A percentile compares a stretch with the other conserved stretches of the same genome.
These are phyloP conservation scores for Drosophila acutilabella DNA, from an alignment of 2,888 invertebrate genomes.

Conservation along the genomic window DNA sequence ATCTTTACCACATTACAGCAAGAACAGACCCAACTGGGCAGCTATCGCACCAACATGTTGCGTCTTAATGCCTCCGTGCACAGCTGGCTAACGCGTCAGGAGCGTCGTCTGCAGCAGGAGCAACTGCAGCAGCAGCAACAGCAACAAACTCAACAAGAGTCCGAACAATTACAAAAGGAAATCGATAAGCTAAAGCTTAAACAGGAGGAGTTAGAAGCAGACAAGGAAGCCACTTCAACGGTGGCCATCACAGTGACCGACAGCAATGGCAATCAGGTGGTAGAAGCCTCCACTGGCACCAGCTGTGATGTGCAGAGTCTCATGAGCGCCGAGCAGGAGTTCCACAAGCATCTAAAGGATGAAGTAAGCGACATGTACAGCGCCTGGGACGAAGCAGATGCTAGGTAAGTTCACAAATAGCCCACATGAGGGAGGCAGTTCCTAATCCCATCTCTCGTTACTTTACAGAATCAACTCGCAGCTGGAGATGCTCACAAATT, in stretches of 20 bases:
- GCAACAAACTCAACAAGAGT: constrained; percentile 66
- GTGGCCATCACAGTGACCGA: constrained; percentile 77
- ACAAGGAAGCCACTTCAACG: constrained; percentile 20
- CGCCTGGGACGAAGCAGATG: constrained; percentile 89
- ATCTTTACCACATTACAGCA: constrained; percentile 69
- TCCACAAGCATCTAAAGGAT: constrained; percentile 87
- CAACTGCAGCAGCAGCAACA: constrained; percentile 75
- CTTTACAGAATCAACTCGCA: constrained; percentile 89
- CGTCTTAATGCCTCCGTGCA: constrained; percentile 85
- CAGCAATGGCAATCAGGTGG: constrained; percentile 76
- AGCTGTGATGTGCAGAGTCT: constrained; percentile 76
- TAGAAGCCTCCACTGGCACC: constrained; percentile 60
- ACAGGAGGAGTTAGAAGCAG: constrained; percentile 28
- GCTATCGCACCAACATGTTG: constrained; percentile 85
- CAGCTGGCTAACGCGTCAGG: constrained; percentile 85
- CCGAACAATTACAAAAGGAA: constrained; percentile 49
- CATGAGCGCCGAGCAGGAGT: constrained; percentile 83
- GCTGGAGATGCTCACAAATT: constrained; percentile 89
- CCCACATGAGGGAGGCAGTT: too few relatives aligned
- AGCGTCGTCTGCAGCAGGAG: constrained; percentile 82
- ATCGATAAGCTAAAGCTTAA: constrained; percentile 4
- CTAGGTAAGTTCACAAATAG: too few relatives aligned
- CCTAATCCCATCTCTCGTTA: background rate
- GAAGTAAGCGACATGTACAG: constrained; percentile 90
- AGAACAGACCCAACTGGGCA: constrained; percentile 84